Conservation (phyloP, 1,140 invertebrate genomes). For the Prorops nasuta region DNA sequence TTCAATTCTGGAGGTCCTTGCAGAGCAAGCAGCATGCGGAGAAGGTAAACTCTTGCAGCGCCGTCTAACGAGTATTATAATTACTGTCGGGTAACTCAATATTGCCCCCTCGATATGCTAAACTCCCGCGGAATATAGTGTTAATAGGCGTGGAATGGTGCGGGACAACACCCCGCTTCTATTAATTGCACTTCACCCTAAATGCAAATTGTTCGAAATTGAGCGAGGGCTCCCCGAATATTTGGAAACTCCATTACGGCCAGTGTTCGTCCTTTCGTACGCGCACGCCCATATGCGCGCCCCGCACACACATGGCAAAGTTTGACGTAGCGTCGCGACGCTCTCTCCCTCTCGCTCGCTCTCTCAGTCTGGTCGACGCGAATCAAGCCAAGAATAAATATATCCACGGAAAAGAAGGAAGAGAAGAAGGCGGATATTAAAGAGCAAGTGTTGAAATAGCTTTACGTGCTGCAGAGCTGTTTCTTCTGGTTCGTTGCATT, state of each 20-base stretch:
- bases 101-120: conserved; percentile 51
- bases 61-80: conserved; percentile 56
- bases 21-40: conserved; percentile 20
- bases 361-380: too few species aligned
- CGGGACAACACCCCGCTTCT: conserved; percentile 54
- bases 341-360: too few species aligned
- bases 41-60: conserved; percentile 31
- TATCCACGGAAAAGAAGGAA: too few species aligned
- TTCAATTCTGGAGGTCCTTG: too few species aligned
- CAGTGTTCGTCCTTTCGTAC: conserved; percentile 48
- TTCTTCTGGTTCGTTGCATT: too few species aligned
- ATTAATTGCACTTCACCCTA: conserved; percentile 59
- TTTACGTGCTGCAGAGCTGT: too few species aligned
- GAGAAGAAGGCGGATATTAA: too few species aligned
- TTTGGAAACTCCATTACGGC: conserved; percentile 58
- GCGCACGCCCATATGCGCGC: too few species aligned
- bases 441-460: too few species aligned
- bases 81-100: conserved; percentile 54
- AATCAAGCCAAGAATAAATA: too few species aligned
- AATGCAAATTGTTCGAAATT: conserved; percentile 59
- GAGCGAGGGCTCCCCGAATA: conserved; percentile 57
- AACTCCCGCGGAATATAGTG: conserved; percentile 54
- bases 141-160: conserved; percentile 55
- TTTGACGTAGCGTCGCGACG: too few species aligned
- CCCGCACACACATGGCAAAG: too few species aligned